Conservation (phyloP, 2,888 invertebrate genomes). For the Watsonalla binaria region DNA sequence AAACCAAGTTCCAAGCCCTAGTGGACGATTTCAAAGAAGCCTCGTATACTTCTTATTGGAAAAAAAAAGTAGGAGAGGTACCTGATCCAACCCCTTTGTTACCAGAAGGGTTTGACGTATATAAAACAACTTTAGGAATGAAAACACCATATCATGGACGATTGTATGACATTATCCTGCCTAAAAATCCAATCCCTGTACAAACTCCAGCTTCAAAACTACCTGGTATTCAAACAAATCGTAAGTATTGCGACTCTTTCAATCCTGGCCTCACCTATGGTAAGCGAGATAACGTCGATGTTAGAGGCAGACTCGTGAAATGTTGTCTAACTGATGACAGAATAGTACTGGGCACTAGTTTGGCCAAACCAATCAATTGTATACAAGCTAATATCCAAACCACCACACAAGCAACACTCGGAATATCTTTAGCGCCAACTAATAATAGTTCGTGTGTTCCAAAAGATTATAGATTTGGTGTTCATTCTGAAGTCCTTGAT, state of each 20-base stretch:
- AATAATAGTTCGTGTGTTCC: slow-evolving; percentile 57
- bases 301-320: slow-evolving; percentile 42
- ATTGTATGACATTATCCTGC: slow-evolving; percentile 35
- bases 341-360: slow-evolving; percentile 31
- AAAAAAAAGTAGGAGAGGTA: slow-evolving; percentile 23
- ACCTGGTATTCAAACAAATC: slow-evolving; percentile 23
- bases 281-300: slow-evolving; percentile 33
- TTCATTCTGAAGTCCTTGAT: slow-evolving; percentile 32
- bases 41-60: slow-evolving; percentile 35
- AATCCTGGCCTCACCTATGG: slow-evolving; percentile 51
- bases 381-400: slow-evolving; percentile 43
- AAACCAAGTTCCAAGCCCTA: slow-evolving; percentile 34
- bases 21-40: slow-evolving; percentile 33
- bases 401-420: slow-evolving; percentile 30
- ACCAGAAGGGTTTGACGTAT: slow-evolving; percentile 25
- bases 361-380: slow-evolving; percentile 29
- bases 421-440: slow-evolving; percentile 46
- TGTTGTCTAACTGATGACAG: slow-evolving; percentile 38
- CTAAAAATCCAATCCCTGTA: slow-evolving; percentile 21
- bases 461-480: slow-evolving; percentile 57
- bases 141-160: slow-evolving; percentile 14
- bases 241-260: slow-evolving; percentile 41
- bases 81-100: slow-evolving; percentile 29
- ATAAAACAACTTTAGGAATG: slow-evolving; percentile 24
- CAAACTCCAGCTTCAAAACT: slow-evolving; percentile 19